These are phyloP conservation scores for Melanostigma gelatinosum DNA, from an alignment of 2,113 vertebrate genomes.

Conservation along the genomic window DNA sequence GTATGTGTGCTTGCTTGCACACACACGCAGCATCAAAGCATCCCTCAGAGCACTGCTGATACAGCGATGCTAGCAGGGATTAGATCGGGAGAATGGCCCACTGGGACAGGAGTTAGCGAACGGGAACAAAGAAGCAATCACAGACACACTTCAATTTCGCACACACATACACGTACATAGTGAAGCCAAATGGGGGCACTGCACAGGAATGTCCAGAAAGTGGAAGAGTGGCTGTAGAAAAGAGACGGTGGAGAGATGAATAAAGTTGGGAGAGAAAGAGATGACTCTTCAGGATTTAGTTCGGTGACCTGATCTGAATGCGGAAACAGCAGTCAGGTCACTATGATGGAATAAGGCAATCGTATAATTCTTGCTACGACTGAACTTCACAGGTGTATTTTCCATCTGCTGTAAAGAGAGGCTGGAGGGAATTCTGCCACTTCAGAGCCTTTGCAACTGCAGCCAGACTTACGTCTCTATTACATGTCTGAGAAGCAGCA, in stretches of 20 bases:
- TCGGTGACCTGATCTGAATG: slow-evolving; percentile 30
- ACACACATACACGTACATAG: not conserved
- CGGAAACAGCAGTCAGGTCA: slow-evolving; percentile 48
- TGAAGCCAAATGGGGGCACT: slow-evolving; percentile 9
- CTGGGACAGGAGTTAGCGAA: slow-evolving; percentile 46
- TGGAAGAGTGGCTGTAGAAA: slow-evolving; percentile 40
- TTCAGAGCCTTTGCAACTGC: slow-evolving; percentile 55
- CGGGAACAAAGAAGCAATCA: slow-evolving; percentile 61
- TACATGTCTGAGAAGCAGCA: slow-evolving; percentile 70
- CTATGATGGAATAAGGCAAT: slow-evolving; percentile 34
- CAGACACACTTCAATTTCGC: slow-evolving; percentile 57
- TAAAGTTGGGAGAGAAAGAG: slow-evolving; percentile 8
- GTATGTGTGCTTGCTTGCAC: not conserved
- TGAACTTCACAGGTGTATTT: slow-evolving; percentile 73
- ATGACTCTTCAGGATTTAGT: slow-evolving; percentile 13
- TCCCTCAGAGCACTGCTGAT: slow-evolving; percentile 64
- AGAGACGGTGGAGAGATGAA: slow-evolving; percentile 27
- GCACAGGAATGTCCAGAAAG: slow-evolving; percentile 36
- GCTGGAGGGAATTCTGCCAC: slow-evolving; percentile 54
- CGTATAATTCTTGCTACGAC: slow-evolving; percentile 37
- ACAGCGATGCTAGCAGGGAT: slow-evolving; percentile 65
- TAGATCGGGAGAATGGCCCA: slow-evolving; percentile 50
- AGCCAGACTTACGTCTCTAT: slow-evolving; percentile 68
- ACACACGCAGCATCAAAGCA: slow-evolving; percentile 71
- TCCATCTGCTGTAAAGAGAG: slow-evolving; percentile 64